A percentile compares a stretch with the other conserved stretches of the same genome.
Conservation (phyloP, 2,888 invertebrate species). For the Caenorhabditis sulstoni region DNA sequence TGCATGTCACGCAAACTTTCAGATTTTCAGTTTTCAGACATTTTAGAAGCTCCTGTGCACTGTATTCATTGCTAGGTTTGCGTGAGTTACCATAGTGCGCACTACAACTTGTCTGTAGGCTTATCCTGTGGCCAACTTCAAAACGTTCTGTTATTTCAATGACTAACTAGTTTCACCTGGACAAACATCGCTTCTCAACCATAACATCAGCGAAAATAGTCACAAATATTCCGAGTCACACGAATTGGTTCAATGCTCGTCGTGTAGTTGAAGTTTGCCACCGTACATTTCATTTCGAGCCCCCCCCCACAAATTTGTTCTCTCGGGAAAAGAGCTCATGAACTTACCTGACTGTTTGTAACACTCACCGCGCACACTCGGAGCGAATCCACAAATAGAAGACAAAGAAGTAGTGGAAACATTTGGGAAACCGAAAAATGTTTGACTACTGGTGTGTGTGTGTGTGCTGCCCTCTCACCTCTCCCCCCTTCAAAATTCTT, state of each 20-base stretch:
- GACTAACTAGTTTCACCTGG: not conserved
- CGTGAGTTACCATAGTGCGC: too few species aligned
- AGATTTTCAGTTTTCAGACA: too few species aligned
- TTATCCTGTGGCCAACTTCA: too few species aligned
- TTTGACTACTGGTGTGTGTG: not conserved
- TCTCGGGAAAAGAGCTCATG: not conserved
- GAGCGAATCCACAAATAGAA: conserved; percentile 7
- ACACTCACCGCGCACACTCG: not conserved
- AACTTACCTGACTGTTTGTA: conserved; percentile 9
- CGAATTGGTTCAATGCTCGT: conserved; percentile 9
- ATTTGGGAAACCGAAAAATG: not conserved
- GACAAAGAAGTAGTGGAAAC: not conserved
- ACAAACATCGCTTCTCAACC: not conserved
- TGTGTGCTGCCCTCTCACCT: too few species aligned
- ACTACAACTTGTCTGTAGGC: too few species aligned
- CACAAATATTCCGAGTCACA: not conserved
- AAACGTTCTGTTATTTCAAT: not conserved
- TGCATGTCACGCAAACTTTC: too few species aligned
- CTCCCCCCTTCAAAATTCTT: too few species aligned
- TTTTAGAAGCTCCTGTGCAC: too few species aligned
- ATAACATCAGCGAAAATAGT: not conserved
- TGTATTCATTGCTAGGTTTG: too few species aligned
- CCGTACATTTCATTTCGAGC: not conserved
- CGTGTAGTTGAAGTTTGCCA: not conserved
- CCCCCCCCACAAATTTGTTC: not conserved